Base-by-base conservation (phyloP, 2,888 invertebrate species). In the Acleris holmiana region DNA sequence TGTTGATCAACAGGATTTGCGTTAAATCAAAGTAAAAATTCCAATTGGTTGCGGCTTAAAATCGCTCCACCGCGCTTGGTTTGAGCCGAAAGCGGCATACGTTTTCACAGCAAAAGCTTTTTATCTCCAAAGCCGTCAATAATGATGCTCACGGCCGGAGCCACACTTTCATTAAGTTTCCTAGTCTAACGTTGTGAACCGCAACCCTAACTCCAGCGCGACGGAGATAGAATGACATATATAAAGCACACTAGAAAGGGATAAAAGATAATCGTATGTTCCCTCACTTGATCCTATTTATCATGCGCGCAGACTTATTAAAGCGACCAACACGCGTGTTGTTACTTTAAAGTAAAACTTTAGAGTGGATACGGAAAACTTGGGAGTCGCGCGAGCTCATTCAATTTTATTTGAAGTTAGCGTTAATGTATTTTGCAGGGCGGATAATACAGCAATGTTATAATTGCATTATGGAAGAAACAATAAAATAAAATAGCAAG, bases 281-380 rank as follows among this genome's bases (percentile, higher is more conserved):
- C 80, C 81, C 74, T 76, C 80, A 84, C 85, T 88, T 90, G 86
- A 90, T 91, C 88, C 88, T 88, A 88, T 91, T 91, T 90, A 88
- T 88, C 87, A 88, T 88, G 82, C 83, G 79, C 80, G 78, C 79
- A 60, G 83, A 85, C 87, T 90, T 89, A 91, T 91, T 91, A 89
- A 91, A 89, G 86, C 86, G 82, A 85, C 86, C 86, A 80, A 86
- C 86, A 84, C 82, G 83, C 84, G 83, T 85, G 85, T 77, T 74
- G 74, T 79, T 88, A 78, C 83, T 84, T 75, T 79, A 71, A 69
- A 76, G 80, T 71, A 74, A 82, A 87, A 85, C 79, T 84, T 85
- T 85, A 82, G 86, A 88, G 76, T 81, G 69, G 76, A 75, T 71
- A 76, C 44, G 69, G 75, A 84, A 84, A 71, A 70, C 70, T 73